These are phyloP conservation scores for Nettapus auritus DNA, from an alignment of 2,113 vertebrate genomes.

Conservation along the genomic window DNA sequence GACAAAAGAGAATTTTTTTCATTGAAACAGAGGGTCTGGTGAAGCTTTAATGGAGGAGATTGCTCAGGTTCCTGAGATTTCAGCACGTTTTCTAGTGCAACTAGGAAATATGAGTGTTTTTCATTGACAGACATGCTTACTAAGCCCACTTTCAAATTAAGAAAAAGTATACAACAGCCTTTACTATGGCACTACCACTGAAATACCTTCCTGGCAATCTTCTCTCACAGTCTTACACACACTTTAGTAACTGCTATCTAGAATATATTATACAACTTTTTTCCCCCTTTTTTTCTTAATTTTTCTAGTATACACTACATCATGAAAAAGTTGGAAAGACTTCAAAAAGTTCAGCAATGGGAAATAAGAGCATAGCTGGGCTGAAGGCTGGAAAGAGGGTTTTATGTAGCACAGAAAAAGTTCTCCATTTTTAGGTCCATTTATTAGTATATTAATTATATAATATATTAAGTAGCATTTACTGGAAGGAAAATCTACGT, in stretches of 20 bases:
- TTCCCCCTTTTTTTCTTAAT: background rate
- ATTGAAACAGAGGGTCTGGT: background rate
- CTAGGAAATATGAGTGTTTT: fast-evolving
- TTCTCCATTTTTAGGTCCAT: background rate
- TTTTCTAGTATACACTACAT: fast-evolving
- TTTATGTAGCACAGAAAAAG: background rate
- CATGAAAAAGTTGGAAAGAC: background rate
- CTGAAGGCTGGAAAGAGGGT: background rate
- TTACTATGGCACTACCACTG: background rate
- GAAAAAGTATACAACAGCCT: background rate
- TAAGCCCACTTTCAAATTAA: background rate
- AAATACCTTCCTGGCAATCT: background rate
- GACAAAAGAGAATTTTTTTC: background rate
- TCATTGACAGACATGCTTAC: fast-evolving
- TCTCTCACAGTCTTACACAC: background rate
- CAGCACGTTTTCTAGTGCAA: background rate
- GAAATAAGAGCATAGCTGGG: background rate
- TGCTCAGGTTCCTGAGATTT: background rate
- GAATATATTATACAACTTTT: background rate
- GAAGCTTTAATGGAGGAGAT: background rate
- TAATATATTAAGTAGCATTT: slow-evolving; percentile 8
- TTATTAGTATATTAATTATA: slow-evolving; percentile 29
- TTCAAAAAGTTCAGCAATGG: background rate
- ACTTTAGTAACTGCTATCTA: background rate
- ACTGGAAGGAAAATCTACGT: background rate